Evolutionary conservation across 2,113 vertebrate species (phyloP).

Genomic region (Rhinoderma darwinii): DNA sequence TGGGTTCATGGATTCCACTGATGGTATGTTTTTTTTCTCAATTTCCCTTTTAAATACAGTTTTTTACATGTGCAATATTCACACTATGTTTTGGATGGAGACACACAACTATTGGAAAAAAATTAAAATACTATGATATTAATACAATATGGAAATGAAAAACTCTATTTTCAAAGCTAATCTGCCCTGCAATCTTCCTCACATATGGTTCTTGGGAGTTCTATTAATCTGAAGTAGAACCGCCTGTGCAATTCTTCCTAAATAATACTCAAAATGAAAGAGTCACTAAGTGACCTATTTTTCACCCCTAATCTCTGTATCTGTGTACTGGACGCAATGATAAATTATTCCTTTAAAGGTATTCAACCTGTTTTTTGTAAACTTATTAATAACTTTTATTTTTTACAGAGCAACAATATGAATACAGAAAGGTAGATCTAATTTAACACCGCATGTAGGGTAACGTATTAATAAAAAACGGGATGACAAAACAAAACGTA

Average conservation of each 20-base stretch:
- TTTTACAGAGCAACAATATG: background rate
- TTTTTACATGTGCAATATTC: too few relatives aligned
- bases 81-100: background rate
- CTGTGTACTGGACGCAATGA: background rate
- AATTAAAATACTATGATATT: background rate
- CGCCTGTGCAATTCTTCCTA: slow-evolving; percentile 61
- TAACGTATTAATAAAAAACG: background rate
- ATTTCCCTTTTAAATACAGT: too few relatives aligned
- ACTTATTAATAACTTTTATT: background rate
- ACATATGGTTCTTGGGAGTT: slow-evolving; percentile 65
- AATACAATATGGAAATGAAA: background rate
- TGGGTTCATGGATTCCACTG: too few relatives aligned
- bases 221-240: slow-evolving; percentile 66
- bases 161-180: slow-evolving; percentile 64
- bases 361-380: background rate
- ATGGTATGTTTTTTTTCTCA: too few relatives aligned
- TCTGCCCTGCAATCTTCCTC: slow-evolving; percentile 69
- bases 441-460: background rate
- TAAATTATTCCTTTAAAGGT: slow-evolving; percentile 4
- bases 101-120: too few relatives aligned
- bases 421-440: background rate
- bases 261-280: slow-evolving; percentile 68
- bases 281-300: slow-evolving; percentile 62
- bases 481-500: background rate
- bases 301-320: slow-evolving; percentile 56